Evolutionary conservation across 2,113 vertebrate genomes (phyloP).

Genomic region (Myrmecophaga tridactyla): DNA sequence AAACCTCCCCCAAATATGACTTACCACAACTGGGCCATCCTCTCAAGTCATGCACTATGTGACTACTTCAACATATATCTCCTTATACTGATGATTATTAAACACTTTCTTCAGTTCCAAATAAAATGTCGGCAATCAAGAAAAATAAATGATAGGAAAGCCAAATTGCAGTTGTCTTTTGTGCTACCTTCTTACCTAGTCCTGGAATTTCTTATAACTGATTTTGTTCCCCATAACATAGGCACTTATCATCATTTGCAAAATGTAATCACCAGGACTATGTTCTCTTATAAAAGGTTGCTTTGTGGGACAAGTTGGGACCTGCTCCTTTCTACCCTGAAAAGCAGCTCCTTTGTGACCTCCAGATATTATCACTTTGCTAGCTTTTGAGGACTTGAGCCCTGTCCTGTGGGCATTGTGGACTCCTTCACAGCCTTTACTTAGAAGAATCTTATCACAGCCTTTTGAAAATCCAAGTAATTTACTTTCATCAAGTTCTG

Average conservation of each 20-base stretch:
- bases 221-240: neutral
- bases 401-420: neutral
- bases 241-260: neutral
- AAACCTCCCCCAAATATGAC: neutral
- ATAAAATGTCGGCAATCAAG: neutral
- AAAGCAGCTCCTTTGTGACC: constrained; percentile 23
- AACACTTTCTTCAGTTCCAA: neutral
- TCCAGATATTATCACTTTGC: neutral
- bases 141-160: neutral
- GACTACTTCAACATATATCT: neutral
- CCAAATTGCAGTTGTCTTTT: neutral
- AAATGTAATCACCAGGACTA: neutral
- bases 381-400: neutral
- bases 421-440: constrained; percentile 48
- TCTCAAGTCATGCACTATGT: neutral
- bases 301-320: neutral
- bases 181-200: neutral
- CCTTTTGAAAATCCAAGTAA: constrained; percentile 63
- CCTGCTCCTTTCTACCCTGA: neutral
- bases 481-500: constrained; percentile 43
- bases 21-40: neutral
- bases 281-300: neutral
- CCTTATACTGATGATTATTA: neutral
- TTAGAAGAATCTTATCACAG: constrained; percentile 55
- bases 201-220: neutral